Evolutionary conservation across 2,113 vertebrate species (phyloP).

Genomic region (Takifugu bimaculatus): DNA sequence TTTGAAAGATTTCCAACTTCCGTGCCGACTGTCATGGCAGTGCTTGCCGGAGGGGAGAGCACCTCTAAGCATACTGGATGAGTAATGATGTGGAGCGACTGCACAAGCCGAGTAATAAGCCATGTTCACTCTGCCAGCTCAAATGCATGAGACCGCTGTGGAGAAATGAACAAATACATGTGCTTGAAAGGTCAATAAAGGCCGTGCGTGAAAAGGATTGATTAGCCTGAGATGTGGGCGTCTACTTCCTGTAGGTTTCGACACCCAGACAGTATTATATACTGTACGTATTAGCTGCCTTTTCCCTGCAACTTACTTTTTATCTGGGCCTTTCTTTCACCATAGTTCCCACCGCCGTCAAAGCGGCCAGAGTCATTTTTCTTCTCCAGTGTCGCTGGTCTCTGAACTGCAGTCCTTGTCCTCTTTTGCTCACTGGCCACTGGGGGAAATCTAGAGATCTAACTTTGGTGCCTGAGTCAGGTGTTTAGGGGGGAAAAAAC

Average conservation of each 20-base stretch:
- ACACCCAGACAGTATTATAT: not conserved
- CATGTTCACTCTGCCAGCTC: conserved; percentile 43
- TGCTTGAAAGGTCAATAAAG: conserved; percentile 40
- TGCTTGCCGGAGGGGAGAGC: conserved; percentile 71
- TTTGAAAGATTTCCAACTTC: conserved; percentile 69
- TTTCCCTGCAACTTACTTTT: too few relatives aligned
- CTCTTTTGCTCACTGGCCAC: conserved; percentile 13
- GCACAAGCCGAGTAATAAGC: conserved; percentile 68
- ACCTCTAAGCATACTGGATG: conserved; percentile 71
- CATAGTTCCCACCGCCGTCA: conserved; percentile 15
- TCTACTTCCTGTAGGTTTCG: conserved; percentile 4
- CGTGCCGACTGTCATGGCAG: conserved; percentile 64
- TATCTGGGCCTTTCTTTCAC: too few relatives aligned
- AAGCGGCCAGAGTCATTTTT: conserved; percentile 32
- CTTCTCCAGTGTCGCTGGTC: conserved; percentile 32
- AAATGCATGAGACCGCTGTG: conserved; percentile 53
- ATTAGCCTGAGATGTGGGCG: conserved; percentile 1
- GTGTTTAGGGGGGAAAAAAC: not conserved
- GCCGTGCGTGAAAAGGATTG: conserved; percentile 1
- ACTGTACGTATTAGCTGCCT: too few relatives aligned
- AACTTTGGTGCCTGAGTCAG: conserved; percentile 4
- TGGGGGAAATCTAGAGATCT: conserved; percentile 26
- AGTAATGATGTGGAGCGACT: conserved; percentile 65
- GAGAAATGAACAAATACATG: conserved; percentile 27
- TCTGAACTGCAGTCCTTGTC: conserved; percentile 34